Base-by-base conservation (phyloP, 2,888 invertebrate species). In the Heliconius sara region DNA sequence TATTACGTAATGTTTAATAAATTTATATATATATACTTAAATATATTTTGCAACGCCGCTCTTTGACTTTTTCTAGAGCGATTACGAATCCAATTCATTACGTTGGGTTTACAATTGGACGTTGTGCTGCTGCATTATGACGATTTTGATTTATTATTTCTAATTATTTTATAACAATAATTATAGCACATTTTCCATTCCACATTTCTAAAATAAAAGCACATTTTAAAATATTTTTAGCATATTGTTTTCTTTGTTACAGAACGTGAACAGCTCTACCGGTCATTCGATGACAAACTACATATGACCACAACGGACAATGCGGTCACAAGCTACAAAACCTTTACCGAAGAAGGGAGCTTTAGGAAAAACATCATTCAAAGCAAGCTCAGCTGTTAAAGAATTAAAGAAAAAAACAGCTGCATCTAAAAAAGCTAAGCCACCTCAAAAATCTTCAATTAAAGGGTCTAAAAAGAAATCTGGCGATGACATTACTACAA, bases 261-360 rank as follows among this genome's bases (percentile, higher is more conserved):
- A 95, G 95, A 87, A 94, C 93, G 92, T 93, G 89, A 94, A 87
- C 87, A 78, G 81, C 85, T 85, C 83, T 87, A 84, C 89, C 89
- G 85, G 86, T 85, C 85, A 89, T 88, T 93, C 93, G 89, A 95
- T 93, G 93, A 89, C 88, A 90, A 89, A 84, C 86, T 88, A 89
- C 85, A 89, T 85, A 87, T 90, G 89, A 93, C 89, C 88, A 88
- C 85, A 88, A 87, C 89, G 86, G 90, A 94, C 91, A 93, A 95
- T 95, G 95, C 93, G 95, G 92, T 94, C 95, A 88, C 95, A 94
- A 87, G 88, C 91, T 87, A 89, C 94, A 83, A 95, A 95, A 92
- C 88, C 92, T 87, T 89, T 90, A 79, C 90, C 92, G 88, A 95
- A 93, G 89, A 95, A 94, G 90, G 94, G 92, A 86, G 91, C 89